These are phyloP conservation scores for Labia minor DNA, from an alignment of 2,888 invertebrate species.

Conservation along the genomic window DNA sequence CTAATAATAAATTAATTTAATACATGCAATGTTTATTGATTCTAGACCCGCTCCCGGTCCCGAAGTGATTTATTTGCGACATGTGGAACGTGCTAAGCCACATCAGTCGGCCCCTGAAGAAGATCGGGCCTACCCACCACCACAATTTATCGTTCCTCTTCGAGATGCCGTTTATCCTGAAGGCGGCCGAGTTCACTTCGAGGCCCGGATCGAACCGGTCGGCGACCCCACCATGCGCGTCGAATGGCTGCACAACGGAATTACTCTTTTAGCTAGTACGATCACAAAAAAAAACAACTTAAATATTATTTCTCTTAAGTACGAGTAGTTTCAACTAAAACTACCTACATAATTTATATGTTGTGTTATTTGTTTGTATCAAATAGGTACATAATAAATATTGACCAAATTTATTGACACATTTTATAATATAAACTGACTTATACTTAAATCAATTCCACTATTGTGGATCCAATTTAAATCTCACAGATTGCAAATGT, in stretches of 20 bases:
- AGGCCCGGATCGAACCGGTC: slow-evolving; percentile 92
- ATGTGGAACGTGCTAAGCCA: slow-evolving; percentile 80
- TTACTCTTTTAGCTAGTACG: slow-evolving; percentile 84
- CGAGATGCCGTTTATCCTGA: slow-evolving; percentile 72
- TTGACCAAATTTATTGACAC: no score
- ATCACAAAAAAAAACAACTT: no score
- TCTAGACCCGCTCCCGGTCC: slow-evolving; percentile 79
- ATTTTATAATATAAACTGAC: no score
- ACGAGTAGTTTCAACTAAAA: background rate
- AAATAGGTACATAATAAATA: no score
- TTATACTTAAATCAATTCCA: no score
- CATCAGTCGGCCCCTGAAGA: slow-evolving; percentile 70
- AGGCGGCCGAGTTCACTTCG: slow-evolving; percentile 90
- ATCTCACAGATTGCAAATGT: no score
- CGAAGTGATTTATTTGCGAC: slow-evolving; percentile 85
- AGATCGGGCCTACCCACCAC: slow-evolving; percentile 80
- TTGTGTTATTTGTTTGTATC: slow-evolving; percentile 16
- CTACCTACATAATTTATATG: no score
- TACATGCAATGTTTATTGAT: no score
- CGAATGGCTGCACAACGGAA: slow-evolving; percentile 90
- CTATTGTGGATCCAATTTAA: no score
- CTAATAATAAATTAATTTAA: no score
- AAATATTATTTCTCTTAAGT: background rate
- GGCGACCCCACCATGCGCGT: slow-evolving; percentile 94
- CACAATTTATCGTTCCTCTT: slow-evolving; percentile 82